phyloP scores from a whole-genome alignment of 2,797 vertebrate genomes.

The Coregonus sp. region DNA sequence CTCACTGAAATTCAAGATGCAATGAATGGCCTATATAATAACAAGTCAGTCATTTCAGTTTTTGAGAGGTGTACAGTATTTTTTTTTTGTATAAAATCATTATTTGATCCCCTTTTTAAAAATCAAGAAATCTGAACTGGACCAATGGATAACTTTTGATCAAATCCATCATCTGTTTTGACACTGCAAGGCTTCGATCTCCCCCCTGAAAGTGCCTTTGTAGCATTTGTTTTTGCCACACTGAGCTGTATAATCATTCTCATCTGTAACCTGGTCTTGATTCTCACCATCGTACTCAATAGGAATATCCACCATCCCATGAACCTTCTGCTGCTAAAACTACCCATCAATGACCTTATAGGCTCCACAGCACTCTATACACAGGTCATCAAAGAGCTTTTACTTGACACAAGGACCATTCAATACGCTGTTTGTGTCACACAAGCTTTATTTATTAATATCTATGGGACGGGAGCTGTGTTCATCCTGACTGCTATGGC shows the following conservation, averaged over 20 bases:
- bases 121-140: background rate
- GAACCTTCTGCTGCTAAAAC: slow-evolving; percentile 71
- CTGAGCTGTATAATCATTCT: slow-evolving; percentile 72
- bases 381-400: no score
- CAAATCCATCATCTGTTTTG: slow-evolving; percentile 45
- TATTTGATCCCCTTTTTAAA: slow-evolving; percentile 37
- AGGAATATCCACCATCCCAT: slow-evolving; percentile 75
- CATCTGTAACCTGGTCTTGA: slow-evolving; percentile 70
- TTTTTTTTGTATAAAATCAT: no score
- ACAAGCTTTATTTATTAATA: slow-evolving; percentile 82
- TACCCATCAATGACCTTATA: slow-evolving; percentile 72
- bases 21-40: no score
- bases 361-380: slow-evolving; percentile 34
- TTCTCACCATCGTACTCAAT: slow-evolving; percentile 69
- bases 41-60: no score
- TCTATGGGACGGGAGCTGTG: slow-evolving; percentile 69
- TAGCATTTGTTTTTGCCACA: slow-evolving; percentile 32
- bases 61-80: no score
- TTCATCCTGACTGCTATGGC: slow-evolving; percentile 76
- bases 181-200: slow-evolving; percentile 55
- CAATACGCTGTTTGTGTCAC: no score
- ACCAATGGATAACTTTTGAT: no score
- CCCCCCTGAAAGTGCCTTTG: slow-evolving; percentile 52
- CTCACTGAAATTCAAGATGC: no score
- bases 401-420: no score